Evolutionary conservation across 92 coral and sea anemone species (phyloP), one percentile per base, ranked within the genome.

Genomic region (Ricordea florida): DNA sequence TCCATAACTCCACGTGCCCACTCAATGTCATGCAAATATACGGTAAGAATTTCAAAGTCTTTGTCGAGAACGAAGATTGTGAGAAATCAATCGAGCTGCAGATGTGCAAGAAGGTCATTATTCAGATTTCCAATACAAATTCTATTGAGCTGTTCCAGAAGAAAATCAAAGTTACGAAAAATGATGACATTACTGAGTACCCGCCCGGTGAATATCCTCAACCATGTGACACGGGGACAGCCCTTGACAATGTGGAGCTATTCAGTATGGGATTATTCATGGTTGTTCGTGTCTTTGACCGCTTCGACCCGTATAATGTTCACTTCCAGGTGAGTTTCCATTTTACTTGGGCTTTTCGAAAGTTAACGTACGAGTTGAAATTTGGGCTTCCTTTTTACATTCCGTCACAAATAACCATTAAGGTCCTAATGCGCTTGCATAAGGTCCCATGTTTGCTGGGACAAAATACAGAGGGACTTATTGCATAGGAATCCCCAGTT

Each of bases 61-160:
- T 57, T 11, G 77, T 86, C 4, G 60, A 71, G 15, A 92, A 94
- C 74, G 75, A 66, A 35, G 63, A 72, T 20, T 94, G 98, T 45
- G 81, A 55, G 7, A 71, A 92, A 30, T 79, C 96, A 0, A 72
- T 88, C 27, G 98, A 92, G 53, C 85, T 92, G 68, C 79, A 88
- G 58, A 86, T 92, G 89, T 94, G 98, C 51, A 94, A 92, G 59
- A 94, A 94, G 65, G 91, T 83, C 17, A 40, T 78, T 50, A 51
- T 91, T 0, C 42, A 72, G 5, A 62, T 89, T 16, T 44, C 36
- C 4, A 32, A 72, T 1, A 89, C 83, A n/a, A 77, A 61, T 35
- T 32, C 66, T 2, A 60, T 91, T 13, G 85, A 40, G 29, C 84
- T 91, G 13, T 69, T 57, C 36, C 92, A 91, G 50, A 91, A 87